These are phyloP conservation scores for Alaudala cheleensis DNA, from an alignment of 2,113 vertebrate species.

Conservation along the genomic window DNA sequence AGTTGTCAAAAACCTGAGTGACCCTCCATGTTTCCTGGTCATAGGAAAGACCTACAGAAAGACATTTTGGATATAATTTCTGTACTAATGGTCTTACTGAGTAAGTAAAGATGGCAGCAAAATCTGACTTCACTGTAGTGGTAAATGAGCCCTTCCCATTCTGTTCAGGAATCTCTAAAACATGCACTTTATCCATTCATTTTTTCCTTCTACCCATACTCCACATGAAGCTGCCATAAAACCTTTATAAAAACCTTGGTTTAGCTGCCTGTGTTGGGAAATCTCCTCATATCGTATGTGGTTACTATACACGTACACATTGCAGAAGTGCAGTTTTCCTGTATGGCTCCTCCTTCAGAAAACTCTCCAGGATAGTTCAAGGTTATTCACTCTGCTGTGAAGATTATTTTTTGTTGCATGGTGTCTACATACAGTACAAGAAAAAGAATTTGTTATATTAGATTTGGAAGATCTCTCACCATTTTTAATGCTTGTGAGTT, in stretches of 20 bases:
- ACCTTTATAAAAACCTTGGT: not conserved
- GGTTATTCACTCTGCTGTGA: not conserved
- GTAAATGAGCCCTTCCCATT: not conserved
- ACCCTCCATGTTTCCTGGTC: rapidly evolving
- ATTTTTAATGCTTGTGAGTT: not conserved
- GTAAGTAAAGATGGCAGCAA: not conserved
- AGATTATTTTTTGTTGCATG: not conserved
- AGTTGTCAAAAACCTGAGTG: not conserved
- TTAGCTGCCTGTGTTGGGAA: not conserved
- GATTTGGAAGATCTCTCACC: not conserved
- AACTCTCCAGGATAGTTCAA: not conserved
- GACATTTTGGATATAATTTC: not conserved
- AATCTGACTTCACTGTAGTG: not conserved
- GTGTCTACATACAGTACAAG: not conserved
- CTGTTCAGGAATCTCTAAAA: not conserved
- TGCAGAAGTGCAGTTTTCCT: not conserved
- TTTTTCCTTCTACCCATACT: not conserved
- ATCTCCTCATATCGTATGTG: not conserved
- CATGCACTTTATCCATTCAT: rapidly evolving
- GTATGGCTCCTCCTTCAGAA: not conserved
- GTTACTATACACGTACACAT: rapidly evolving
- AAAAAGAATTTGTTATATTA: not conserved
- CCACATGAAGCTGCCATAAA: not conserved
- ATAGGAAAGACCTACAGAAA: not conserved
- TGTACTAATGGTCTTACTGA: not conserved